Base-by-base conservation (phyloP, 2,888 invertebrate genomes). In the Meloe dianella region DNA sequence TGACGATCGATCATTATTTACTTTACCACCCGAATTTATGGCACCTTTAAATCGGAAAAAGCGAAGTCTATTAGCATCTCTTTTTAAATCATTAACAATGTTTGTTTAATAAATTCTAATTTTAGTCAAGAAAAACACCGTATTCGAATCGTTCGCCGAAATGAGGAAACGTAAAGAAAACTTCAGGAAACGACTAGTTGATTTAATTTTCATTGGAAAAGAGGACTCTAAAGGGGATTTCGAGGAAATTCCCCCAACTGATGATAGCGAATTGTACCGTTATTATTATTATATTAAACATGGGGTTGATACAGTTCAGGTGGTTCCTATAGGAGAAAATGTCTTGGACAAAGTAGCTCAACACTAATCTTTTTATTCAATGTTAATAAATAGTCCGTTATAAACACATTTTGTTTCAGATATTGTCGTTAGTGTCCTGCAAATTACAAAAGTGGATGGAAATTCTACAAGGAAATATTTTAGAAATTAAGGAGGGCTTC, bases 281-380 rank as follows among this genome's bases (percentile, higher is more conserved):
- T 97, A 97, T 83, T 94, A 95, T 81, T 95, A 95, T 82, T 97
- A 96, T 78, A 89, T 97, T 59, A 91, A 92, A 77, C 92, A 95
- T 81, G 97, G 96, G 0, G 92, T 97, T 57, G 96, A 96, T 79
- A 95, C 95, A 3, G 90, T 92, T 70, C 92, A 96, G 80, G 94
- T 97, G 0, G 92, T 95, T 0, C 92, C 95, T 1, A 87, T 97
- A 80, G 93, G 93, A 78, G 87, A 89, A 64, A 87, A 87, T 75
- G 90, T 94, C 79, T 85, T 96, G 66, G 85, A 88, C 56, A 86
- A 86, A 71, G 91, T 90, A 74, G 71, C 6, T 10, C 51, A 20
- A 0, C 9, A 51, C 12, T 12, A 0, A 1, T 10, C n/a, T n/a
- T n/a, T n/a, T n/a, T n/a, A n/a, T n/a, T n/a, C 1, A n/a, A 7